Evolutionary conservation across 2,113 vertebrate species (phyloP).

Genomic region (Apodemus sylvaticus): DNA sequence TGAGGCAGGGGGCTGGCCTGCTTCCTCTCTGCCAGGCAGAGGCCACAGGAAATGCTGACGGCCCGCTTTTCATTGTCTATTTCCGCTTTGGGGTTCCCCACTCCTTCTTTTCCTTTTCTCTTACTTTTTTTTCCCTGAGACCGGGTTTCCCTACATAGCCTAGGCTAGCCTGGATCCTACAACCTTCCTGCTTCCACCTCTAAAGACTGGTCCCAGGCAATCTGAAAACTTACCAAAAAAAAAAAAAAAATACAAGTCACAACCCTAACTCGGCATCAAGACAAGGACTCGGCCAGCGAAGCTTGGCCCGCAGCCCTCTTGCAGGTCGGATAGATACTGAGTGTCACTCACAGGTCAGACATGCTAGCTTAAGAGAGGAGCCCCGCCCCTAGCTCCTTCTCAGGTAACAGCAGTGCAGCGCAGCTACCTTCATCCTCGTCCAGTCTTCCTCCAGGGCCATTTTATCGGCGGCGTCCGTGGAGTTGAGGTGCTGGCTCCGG

Average conservation of each 20-base stretch:
- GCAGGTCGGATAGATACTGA: not conserved
- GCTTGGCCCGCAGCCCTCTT: not conserved
- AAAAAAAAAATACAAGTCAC: fast-evolving
- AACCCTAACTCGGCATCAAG: not conserved
- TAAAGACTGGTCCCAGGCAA: not conserved
- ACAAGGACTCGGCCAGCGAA: too few species aligned
- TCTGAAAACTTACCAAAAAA: not conserved
- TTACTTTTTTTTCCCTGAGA: not conserved
- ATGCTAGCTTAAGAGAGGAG: not conserved
- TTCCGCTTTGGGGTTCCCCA: not conserved
- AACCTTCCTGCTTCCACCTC: not conserved
- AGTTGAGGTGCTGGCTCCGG: constrained; percentile 90
- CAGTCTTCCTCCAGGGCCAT: constrained; percentile 93
- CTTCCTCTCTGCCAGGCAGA: not conserved
- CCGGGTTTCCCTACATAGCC: not conserved
- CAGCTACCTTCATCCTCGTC: constrained; percentile 92
- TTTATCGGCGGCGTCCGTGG: constrained; percentile 89
- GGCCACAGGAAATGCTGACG: not conserved
- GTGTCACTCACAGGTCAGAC: not conserved
- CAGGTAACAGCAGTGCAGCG: fast-evolving
- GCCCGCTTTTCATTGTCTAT: not conserved
- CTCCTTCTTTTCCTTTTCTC: not conserved
- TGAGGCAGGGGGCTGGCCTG: not conserved
- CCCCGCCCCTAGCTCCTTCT: not conserved
- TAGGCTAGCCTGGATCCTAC: not conserved